Evolutionary conservation across 2,888 invertebrate species (phyloP), one percentile per base, ranked within the genome.

Genomic region (Itoplectis maculator): DNA sequence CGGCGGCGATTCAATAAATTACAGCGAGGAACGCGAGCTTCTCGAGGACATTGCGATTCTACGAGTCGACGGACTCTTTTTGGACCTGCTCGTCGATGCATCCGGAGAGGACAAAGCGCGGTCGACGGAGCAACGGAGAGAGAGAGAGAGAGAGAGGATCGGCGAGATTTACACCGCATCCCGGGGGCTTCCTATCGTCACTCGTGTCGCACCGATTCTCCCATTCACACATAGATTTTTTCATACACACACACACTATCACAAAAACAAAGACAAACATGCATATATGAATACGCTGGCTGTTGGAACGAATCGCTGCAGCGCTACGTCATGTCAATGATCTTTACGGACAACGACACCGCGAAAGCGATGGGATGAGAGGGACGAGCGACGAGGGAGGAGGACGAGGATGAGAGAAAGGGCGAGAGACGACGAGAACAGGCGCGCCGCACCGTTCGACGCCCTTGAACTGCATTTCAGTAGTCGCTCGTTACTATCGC

Each of bases 381-480:
- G 51, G 3, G 54, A 37, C 29, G 45, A 66, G 42, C 8, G 13
- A 42, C 5, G 42, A 7, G 7, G 42, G 42, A 42, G 4, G 15
- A 8, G 40, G 35, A n/a, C n/a, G n/a, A n/a, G n/a, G n/a, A n/a
- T n/a, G n/a, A n/a, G 40, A 65, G 51, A 47, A 51, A n/a, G 3
- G 23, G 54, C 2, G 13, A 54, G 23, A 54, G 40, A 68, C 18
- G 18, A 42, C 47, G 61, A 47, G 18, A 63, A n/a, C 37, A 9
- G 18, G 35, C 37, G 23, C 65, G 65, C 54, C 65, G 65, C 54
- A n/a, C 9, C 51, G 37, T 77, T 40, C 47, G 63, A 69, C 69
- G 65, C 56, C 66, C 59, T 66, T 72, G 49, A 72, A 76, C 59
- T 72, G 69, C 51, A 74, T 82, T 78, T 65, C 56, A 70, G 63